Evolutionary conservation across 64 coral and sea anemone species (phyloP).

Genomic region (Dendronephthya gigantea): DNA sequence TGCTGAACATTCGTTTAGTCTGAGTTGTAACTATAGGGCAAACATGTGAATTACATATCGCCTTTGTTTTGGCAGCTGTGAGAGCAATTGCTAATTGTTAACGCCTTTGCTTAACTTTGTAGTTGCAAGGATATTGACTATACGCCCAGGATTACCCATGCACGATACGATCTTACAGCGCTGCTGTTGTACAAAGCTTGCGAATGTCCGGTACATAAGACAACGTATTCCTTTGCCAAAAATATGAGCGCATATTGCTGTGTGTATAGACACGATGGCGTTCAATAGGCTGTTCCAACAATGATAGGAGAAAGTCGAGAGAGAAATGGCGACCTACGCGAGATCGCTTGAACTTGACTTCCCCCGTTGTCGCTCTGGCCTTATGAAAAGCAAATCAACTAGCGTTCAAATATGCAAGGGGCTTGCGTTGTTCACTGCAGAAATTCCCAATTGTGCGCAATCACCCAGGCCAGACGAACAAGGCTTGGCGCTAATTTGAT

Average conservation of each 20-base stretch:
- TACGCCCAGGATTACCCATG: not conserved
- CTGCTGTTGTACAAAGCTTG: not conserved
- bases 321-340: not conserved
- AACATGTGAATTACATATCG: not conserved
- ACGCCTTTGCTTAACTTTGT: not conserved
- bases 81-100: constrained; percentile 11
- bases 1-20: not conserved
- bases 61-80: not conserved
- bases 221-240: not conserved
- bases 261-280: too few species aligned
- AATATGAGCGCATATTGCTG: too few species aligned
- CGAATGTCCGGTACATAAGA: not conserved
- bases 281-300: too few species aligned
- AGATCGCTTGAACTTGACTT: not conserved
- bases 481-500: not conserved
- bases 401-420: too few species aligned
- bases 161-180: not conserved
- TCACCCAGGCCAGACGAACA: not conserved
- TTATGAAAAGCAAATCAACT: too few species aligned
- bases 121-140: not conserved
- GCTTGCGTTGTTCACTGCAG: too few species aligned
- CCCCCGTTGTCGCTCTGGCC: too few species aligned
- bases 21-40: not conserved
- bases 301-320: too few species aligned
- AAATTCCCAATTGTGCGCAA: not conserved